Evolutionary conservation across 2,888 invertebrate species (phyloP).

Genomic region (Salticus scenicus): DNA sequence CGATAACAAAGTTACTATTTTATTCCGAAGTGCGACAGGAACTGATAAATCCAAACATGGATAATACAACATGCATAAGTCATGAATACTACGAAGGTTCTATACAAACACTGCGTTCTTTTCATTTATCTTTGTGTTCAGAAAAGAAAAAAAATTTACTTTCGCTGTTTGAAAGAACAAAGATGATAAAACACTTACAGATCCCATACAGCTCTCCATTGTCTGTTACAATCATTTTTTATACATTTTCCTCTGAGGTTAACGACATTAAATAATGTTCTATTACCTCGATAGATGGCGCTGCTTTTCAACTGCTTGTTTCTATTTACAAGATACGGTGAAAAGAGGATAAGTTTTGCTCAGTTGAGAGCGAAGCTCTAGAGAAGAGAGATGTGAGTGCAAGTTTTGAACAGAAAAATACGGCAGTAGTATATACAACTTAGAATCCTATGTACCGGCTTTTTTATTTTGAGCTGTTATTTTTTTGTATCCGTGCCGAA

Average conservation of each 20-base stretch:
- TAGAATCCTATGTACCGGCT: neutral
- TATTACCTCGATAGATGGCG: conserved; percentile 37
- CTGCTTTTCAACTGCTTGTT: neutral
- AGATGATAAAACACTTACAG: conserved; percentile 2
- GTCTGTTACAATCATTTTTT: neutral
- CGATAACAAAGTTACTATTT: too few relatives aligned
- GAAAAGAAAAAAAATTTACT: neutral
- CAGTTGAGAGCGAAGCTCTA: conserved; percentile 28
- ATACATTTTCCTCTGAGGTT: neutral
- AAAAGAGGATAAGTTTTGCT: conserved; percentile 43
- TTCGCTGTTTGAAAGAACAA: neutral
- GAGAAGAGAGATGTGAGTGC: conserved; percentile 17
- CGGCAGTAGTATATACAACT: neutral
- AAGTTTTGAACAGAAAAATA: neutral
- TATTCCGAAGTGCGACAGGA: too few relatives aligned
- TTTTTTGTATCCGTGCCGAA: neutral
- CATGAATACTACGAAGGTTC: too few relatives aligned
- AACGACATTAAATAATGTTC: conserved; percentile 3
- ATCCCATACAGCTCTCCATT: neutral
- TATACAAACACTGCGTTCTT: too few relatives aligned
- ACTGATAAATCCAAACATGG: too few relatives aligned
- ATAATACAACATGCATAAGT: too few relatives aligned
- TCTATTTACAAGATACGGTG: conserved; percentile 26
- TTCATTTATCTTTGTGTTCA: too few relatives aligned
- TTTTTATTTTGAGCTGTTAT: neutral